Percentiles rank a stretch among this genome's conserved stretches.
Conservation (phyloP, 1,140 invertebrate genomes). For the Drosophila erecta region DNA sequence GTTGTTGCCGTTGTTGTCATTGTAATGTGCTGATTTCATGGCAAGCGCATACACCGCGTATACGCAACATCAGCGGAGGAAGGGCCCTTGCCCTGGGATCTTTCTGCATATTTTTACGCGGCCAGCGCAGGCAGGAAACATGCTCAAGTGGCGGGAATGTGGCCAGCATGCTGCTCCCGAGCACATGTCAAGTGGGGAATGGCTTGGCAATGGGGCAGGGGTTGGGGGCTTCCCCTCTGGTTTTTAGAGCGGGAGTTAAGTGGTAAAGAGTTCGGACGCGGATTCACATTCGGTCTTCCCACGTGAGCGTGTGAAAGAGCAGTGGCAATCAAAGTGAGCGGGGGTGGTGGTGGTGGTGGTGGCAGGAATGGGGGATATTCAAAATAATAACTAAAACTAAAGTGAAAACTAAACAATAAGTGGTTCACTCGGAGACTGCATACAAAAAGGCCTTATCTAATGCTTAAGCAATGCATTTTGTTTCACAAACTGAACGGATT, state of each 20-base stretch:
- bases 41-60: conserved; percentile 61
- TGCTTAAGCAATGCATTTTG: not conserved
- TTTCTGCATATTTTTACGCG: conserved; percentile 53
- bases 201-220: too few species aligned
- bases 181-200: conserved; percentile 62
- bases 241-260: conserved; percentile 54
- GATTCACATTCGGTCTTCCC: conserved; percentile 46
- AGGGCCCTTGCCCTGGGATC: conserved; percentile 25
- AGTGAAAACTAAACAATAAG: conserved; percentile 59
- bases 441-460: conserved; percentile 1
- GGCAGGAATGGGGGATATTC: conserved; percentile 7
- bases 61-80: conserved; percentile 55
- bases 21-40: conserved; percentile 70
- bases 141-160: conserved; percentile 79
- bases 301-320: conserved; percentile 75
- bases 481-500: not conserved
- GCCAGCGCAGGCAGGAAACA: conserved; percentile 64
- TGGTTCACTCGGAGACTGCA: conserved; percentile 26
- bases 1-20: conserved; percentile 55
- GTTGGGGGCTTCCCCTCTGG: too few species aligned
- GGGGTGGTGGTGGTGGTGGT: not conserved
- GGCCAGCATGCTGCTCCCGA: conserved; percentile 45
- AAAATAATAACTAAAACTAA: conserved; percentile 54
- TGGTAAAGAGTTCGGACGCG: conserved; percentile 35
- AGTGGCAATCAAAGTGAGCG: conserved; percentile 35